A percentile compares a stretch with the other conserved stretches of the same genome.
These are phyloP conservation scores for Setipinna tenuifilis DNA, from an alignment of 2,797 vertebrate species.

Conservation along the genomic window DNA sequence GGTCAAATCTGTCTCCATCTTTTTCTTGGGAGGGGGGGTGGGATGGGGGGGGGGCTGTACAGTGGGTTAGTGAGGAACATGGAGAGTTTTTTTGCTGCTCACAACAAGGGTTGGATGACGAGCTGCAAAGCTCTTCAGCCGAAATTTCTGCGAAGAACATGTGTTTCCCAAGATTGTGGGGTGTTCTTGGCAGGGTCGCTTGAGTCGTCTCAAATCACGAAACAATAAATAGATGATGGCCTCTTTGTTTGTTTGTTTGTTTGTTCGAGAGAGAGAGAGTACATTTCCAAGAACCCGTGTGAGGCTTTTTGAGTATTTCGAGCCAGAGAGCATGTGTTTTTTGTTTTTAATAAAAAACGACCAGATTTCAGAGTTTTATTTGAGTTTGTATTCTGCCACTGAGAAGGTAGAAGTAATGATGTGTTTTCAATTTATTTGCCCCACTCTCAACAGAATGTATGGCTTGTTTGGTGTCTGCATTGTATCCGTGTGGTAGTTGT, in stretches of 20 bases:
- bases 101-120: slow-evolving; percentile 18
- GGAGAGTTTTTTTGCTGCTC: slow-evolving; percentile 39
- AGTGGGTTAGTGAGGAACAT: slow-evolving; percentile 41
- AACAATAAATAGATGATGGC: slow-evolving; percentile 40
- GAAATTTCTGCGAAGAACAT: slow-evolving; percentile 43
- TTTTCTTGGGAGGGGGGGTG: slow-evolving; percentile 38
- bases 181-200: slow-evolving; percentile 40
- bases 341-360: not conserved
- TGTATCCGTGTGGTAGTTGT: not conserved
- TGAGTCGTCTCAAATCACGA: slow-evolving; percentile 33
- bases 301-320: not conserved
- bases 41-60: slow-evolving; percentile 48
- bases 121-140: not conserved
- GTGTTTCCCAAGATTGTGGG: slow-evolving; percentile 42
- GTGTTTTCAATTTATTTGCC: not conserved
- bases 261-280: slow-evolving; percentile 21
- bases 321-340: not conserved
- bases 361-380: not conserved
- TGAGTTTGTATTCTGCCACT: not conserved
- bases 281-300: slow-evolving; percentile 16
- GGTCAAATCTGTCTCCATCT: slow-evolving; percentile 2
- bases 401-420: not conserved
- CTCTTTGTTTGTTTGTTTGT: slow-evolving; percentile 17
- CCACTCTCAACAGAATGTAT: not conserved
- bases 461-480: not conserved